These are phyloP conservation scores for Hucho hucho DNA, from an alignment of 2,113 vertebrate genomes.

Conservation along the genomic window DNA sequence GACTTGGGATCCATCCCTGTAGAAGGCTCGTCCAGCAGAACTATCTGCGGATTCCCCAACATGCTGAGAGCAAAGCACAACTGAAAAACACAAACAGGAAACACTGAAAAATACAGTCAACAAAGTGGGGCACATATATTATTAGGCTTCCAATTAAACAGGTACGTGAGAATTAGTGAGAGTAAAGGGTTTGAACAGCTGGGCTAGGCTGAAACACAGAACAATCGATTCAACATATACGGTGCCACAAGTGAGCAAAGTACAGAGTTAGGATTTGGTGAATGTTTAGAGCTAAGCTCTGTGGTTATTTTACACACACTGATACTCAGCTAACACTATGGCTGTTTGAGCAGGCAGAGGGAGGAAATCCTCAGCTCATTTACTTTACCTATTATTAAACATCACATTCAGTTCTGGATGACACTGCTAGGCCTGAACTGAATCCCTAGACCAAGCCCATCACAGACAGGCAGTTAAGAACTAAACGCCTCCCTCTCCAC, in stretches of 20 bases:
- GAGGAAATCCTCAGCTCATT: not conserved
- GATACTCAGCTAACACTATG: not conserved
- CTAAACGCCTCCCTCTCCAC: not conserved
- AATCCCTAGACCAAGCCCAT: too few relatives aligned
- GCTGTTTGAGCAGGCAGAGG: not conserved
- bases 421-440: too few relatives aligned
- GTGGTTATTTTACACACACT: not conserved
- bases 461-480: not conserved
- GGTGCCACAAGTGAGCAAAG: too few relatives aligned
- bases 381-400: too few relatives aligned
- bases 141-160: not conserved
- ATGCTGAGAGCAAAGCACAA: constrained; percentile 85
- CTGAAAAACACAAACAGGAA: constrained; percentile 60
- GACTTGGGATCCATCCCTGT: constrained; percentile 85
- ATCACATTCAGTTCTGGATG: too few relatives aligned
- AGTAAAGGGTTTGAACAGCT: not conserved
- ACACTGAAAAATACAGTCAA: not conserved
- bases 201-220: not conserved
- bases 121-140: not conserved
- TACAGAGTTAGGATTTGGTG: too few relatives aligned
- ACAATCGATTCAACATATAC: too few relatives aligned
- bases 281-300: not conserved
- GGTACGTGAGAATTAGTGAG: not conserved
- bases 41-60: constrained; percentile 79
- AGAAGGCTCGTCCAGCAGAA: constrained; percentile 87